Evolutionary conservation across 2,797 vertebrate species (phyloP), one percentile per base, ranked within the genome.

Genomic region (Pteronotus mesoamericanus): DNA sequence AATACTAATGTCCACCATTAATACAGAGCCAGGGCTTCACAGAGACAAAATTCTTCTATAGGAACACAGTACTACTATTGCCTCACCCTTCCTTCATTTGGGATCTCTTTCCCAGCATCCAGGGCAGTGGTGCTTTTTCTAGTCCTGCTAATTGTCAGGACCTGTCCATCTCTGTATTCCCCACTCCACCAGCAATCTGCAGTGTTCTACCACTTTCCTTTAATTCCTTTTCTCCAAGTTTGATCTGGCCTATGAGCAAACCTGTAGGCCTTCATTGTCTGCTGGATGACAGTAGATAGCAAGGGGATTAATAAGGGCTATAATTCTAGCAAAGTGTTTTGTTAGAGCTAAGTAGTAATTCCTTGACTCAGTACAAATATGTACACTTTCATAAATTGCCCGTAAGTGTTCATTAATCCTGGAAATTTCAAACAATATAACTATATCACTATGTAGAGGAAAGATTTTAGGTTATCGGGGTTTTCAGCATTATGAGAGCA

Each of bases 371-470:
- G 16, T 91, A 90, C 51, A 92, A 88, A 88, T 66, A 51, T 44
- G 0, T 29, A 46, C 29, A 80, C 4, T 72, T 77, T 68, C 34
- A 83, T 42, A 93, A 85, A 74, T 48, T 86, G 19, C 39, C 51
- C 12, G 66, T 69, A 84, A 89, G 44, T 93, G 19, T 66, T 95
- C 37, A 83, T 2, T 69, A 83, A 69, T 46, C 44, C n/a, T 86
- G 24, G 44, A 68, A 69, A 94, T 92, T 89, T 92, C 85, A 94
- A 77, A 53, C 14, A 59, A 95, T 77, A 24, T 89, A 86, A 55
- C 68, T 66, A 39, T 64, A 32, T 61, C 44, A 59, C 26, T 29
- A 26, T 37, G 6, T 68, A 88, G 29, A 91, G 15, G 37, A 83
- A 15, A 86, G 26, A 77, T 22, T 87, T 95, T 48, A 29, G 44